Base-by-base conservation (phyloP, 2,888 invertebrate genomes). In the Cosmorhoe ocellata region DNA sequence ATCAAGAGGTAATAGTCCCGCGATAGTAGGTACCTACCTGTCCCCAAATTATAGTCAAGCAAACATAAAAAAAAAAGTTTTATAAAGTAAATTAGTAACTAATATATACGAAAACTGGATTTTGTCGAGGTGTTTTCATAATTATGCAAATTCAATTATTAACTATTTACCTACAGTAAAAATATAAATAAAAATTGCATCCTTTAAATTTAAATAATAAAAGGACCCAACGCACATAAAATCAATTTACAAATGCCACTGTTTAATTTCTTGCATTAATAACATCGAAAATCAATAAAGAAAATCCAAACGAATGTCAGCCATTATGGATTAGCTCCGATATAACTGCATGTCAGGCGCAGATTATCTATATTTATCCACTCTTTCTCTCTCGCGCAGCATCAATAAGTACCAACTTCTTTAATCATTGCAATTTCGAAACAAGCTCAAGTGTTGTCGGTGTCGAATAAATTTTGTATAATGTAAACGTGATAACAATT, bases 401-500 rank as follows among this genome's bases (percentile, higher is more conserved):
- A 77, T 81, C 86, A 81, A 82, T 82, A 86, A 81, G 79, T 77
- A 81, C 79, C 73, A 73, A 65, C 67, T 56, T 79, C 84, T 88
- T 88, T 88, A 88, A 88, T 87, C 88, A 88, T 87, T 87, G 89
- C 89, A 90, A 89, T 90, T 90, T 90, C 83, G 85, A 88, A 89
- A 88, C 89, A 86, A 87, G 88, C 88, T 82, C 87, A 81, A 81
- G 82, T 81, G 84, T 84, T 87, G 84, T 87, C 85, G 87, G 84
- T 86, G 87, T 88, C 87, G 90, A 89, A 89, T 89, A 88, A 88
- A 88, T 90, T 89, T 84, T 79, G 88, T 89, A 87, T 88, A 89
- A 90, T 89, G 89, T 89, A 88, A 89, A 89, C 88, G 89, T 90
- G 89, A 89, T 90, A 89, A 89, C 90, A 90, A 89, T 90, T 89